Evolutionary conservation across 2,113 vertebrate species (phyloP).

Genomic region (Crocuta crocuta): DNA sequence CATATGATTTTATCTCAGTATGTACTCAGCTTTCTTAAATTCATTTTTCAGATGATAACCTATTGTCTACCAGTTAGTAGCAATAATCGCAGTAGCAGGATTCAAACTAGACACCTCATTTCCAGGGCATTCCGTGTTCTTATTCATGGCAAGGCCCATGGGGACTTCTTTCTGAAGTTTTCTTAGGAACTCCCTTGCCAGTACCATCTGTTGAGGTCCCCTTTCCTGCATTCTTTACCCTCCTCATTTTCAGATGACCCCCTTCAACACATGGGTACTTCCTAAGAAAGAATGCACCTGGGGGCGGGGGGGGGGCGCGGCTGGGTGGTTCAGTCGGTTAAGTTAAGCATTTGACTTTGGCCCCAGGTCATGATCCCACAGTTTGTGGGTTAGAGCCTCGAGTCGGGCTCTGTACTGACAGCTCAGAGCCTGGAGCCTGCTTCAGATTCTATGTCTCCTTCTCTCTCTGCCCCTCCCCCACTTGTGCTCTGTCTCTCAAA

Average conservation of each 20-base stretch:
- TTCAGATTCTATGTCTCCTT: too few relatives aligned
- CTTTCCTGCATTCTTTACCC: background rate
- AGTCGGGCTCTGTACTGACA: too few relatives aligned
- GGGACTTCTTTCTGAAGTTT: background rate
- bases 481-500: too few relatives aligned
- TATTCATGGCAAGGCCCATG: background rate
- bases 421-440: too few relatives aligned
- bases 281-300: background rate
- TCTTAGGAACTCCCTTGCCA: background rate
- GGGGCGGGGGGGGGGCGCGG: fast-evolving
- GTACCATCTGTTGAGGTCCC: background rate
- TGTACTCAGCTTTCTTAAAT: background rate
- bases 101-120: background rate
- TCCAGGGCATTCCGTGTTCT: background rate
- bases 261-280: background rate
- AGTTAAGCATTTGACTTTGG: too few relatives aligned
- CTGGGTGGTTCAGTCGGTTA: too few relatives aligned
- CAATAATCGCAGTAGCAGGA: too few relatives aligned
- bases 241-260: background rate
- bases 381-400: too few relatives aligned
- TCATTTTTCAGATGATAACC: conserved; percentile 2
- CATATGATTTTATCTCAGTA: background rate
- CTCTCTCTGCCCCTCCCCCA: too few relatives aligned
- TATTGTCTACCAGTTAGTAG: background rate
- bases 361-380: too few relatives aligned